Percentiles rank a stretch among this genome's conserved stretches.
phyloP scores from a whole-genome alignment of 2,113 vertebrate genomes.

The Genyomyrus donnyi region DNA sequence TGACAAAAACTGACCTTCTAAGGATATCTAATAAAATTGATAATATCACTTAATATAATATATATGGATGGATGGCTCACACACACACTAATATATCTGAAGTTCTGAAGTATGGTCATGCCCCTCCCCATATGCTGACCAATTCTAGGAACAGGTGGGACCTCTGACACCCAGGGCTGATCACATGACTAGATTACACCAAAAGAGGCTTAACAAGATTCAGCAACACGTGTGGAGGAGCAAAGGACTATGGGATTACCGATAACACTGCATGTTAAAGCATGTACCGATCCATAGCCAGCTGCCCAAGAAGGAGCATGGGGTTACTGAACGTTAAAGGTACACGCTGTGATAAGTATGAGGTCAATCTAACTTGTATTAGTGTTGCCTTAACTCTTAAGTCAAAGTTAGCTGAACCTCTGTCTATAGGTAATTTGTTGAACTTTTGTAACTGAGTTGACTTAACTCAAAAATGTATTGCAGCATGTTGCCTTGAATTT shows the following conservation, averaged over 20 bases:
- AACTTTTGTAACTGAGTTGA: too few species aligned
- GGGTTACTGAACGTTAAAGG: not conserved
- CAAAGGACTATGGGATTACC: not conserved
- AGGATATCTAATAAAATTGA: not conserved
- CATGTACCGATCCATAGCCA: not conserved
- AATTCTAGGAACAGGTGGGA: not conserved
- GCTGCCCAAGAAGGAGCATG: not conserved
- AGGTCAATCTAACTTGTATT: too few species aligned
- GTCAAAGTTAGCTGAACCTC: too few species aligned
- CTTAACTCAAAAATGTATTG: too few species aligned
- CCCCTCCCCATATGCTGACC: not conserved
- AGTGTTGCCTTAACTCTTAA: too few species aligned
- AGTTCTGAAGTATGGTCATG: not conserved
- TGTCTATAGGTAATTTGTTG: too few species aligned
- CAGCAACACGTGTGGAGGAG: not conserved
- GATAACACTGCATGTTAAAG: not conserved
- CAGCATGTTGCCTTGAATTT: too few species aligned
- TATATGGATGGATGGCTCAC: too few species aligned
- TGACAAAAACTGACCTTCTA: not conserved
- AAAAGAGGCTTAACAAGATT: constrained; percentile 4
- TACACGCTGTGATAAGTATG: not conserved
- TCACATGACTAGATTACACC: not conserved
- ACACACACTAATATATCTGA: too few species aligned
- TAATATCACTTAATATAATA: not conserved
- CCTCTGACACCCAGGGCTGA: not conserved